Conservation (phyloP, 2,797 vertebrate species). For the Acipenser ruthenus region DNA sequence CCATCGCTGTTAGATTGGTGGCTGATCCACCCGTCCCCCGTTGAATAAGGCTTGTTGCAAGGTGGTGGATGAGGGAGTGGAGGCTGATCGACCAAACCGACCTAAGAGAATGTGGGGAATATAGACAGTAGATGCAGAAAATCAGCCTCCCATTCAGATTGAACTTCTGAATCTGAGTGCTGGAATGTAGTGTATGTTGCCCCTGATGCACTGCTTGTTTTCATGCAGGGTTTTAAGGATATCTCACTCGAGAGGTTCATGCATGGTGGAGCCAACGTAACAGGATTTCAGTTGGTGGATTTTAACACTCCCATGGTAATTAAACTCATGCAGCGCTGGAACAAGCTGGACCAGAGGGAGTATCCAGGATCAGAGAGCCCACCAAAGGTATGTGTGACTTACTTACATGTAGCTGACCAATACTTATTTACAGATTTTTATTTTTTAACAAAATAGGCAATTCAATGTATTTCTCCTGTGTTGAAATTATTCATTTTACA, state of each 20-base stretch:
- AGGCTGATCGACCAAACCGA: too few relatives aligned
- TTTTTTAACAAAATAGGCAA: background rate
- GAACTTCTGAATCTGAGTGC: too few relatives aligned
- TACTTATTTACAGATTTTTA: background rate
- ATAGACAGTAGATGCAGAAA: too few relatives aligned
- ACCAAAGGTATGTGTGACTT: constrained; percentile 71
- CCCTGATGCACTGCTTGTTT: too few relatives aligned
- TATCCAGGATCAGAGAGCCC: constrained; percentile 94
- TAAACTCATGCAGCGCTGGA: constrained; percentile 97
- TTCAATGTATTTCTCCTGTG: constrained; percentile 7
- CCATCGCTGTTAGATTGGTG: too few relatives aligned
- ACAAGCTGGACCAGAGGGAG: constrained; percentile 95
- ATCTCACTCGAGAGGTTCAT: constrained; percentile 96
- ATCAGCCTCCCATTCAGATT: too few relatives aligned
- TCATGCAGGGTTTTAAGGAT: constrained; percentile 89
- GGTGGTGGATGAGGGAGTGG: too few relatives aligned
- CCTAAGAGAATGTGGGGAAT: too few relatives aligned
- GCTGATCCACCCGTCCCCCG: too few relatives aligned
- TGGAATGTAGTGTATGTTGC: too few relatives aligned
- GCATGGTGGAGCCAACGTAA: constrained; percentile 95
- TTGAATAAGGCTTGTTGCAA: too few relatives aligned
- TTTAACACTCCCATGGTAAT: constrained; percentile 90
- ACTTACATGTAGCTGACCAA: background rate
- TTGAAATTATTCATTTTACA: too few relatives aligned
- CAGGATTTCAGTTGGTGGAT: constrained; percentile 95